Conservation (phyloP, 2,113 vertebrate species). For the Oriolus oriolus region DNA sequence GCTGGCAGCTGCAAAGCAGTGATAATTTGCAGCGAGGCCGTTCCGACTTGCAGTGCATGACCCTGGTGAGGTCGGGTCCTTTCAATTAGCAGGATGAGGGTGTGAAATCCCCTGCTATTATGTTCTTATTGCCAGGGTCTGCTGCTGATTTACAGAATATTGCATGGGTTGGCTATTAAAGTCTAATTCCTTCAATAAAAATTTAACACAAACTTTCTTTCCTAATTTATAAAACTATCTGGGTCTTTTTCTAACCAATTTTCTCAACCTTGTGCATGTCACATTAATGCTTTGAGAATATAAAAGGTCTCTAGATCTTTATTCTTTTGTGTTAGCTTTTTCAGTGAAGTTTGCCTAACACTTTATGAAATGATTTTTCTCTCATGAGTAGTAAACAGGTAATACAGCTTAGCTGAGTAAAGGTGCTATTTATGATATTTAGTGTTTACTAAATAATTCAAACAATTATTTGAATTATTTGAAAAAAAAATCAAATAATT, state of each 20-base stretch:
- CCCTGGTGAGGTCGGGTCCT: not conserved
- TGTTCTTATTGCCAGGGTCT: not conserved
- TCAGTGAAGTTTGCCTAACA: conserved; percentile 16
- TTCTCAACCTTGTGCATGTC: not conserved
- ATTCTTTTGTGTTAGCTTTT: not conserved
- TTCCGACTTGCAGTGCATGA: not conserved
- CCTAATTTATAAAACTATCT: not conserved
- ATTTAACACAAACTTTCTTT: not conserved
- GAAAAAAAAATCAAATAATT: conserved; percentile 52
- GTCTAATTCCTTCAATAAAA: not conserved
- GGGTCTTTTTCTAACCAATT: not conserved
- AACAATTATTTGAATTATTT: too few relatives aligned
- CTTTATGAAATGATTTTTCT: conserved; percentile 50
- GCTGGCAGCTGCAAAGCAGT: not conserved
- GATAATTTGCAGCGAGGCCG: not conserved
- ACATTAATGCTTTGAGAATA: not conserved
- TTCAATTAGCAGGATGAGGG: not conserved
- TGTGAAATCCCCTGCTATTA: not conserved
- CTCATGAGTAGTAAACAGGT: conserved; percentile 40
- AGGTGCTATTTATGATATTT: conserved; percentile 62
- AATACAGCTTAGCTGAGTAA: conserved; percentile 24
- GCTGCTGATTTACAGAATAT: not conserved
- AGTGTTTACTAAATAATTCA: too few relatives aligned
- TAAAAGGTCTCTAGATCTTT: not conserved
- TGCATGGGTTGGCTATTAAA: not conserved